Conservation (phyloP, 2,113 vertebrate genomes). For the Gnathonemus longibarbis region DNA sequence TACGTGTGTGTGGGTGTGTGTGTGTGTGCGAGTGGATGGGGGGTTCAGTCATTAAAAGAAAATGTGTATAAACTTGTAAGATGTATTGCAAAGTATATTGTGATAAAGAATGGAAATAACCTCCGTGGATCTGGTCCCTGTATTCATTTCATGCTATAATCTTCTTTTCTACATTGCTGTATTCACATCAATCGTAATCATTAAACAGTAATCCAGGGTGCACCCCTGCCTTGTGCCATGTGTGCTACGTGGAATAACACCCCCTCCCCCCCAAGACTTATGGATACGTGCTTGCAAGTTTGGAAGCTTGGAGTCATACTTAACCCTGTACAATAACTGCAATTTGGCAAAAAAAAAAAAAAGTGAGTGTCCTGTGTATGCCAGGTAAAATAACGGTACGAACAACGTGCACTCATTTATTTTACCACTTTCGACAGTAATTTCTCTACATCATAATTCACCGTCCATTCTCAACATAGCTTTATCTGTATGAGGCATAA, state of each 20-base stretch:
- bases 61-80: not conserved
- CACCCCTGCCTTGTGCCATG: not conserved
- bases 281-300: too few relatives aligned
- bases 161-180: not conserved
- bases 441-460: not conserved
- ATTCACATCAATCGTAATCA: not conserved
- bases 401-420: not conserved
- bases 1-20: not conserved
- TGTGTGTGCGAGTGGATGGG: too few relatives aligned
- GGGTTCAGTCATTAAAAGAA: not conserved
- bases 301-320: too few relatives aligned
- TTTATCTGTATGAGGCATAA: not conserved
- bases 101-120: not conserved
- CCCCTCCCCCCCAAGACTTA: too few relatives aligned
- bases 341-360: not conserved
- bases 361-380: not conserved
- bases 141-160: not conserved
- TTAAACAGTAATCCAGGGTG: not conserved
- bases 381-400: not conserved
- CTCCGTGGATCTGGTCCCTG: not conserved
- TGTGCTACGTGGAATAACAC: not conserved
- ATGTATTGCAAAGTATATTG: not conserved
- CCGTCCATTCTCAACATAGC: not conserved
- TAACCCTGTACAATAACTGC: not conserved
- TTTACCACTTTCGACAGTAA: not conserved